Evolutionary conservation across 1,140 invertebrate species (phyloP).

Genomic region (Hycleus phaleratus): DNA sequence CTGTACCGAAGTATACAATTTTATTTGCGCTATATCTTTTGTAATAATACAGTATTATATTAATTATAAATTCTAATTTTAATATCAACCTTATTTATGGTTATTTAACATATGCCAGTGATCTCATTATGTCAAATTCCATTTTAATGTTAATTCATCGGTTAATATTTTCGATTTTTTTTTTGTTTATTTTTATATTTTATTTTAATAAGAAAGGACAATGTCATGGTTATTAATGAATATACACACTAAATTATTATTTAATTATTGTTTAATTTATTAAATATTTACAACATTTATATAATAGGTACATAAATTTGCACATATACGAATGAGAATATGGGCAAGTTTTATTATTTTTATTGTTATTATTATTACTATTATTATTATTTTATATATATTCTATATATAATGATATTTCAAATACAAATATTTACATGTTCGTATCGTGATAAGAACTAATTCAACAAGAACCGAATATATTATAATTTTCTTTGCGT

Average conservation of each 20-base stretch:
- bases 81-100: constrained; percentile 13
- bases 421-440: constrained; percentile 16
- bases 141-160: not conserved
- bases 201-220: not conserved
- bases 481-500: constrained; percentile 10
- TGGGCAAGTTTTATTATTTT: too few species aligned
- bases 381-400: too few species aligned
- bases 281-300: constrained; percentile 13
- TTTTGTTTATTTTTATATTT: too few species aligned
- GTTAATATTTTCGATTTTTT: not conserved
- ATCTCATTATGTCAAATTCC: constrained; percentile 13
- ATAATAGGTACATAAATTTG: constrained; percentile 8
- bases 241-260: constrained; percentile 7
- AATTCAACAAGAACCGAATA: constrained; percentile 13
- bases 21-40: too few species aligned
- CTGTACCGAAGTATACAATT: too few species aligned
- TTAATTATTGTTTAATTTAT: constrained; percentile 6
- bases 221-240: constrained; percentile 1
- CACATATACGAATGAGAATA: not conserved
- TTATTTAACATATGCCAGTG: constrained; percentile 9
- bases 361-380: not conserved
- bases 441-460: constrained; percentile 13
- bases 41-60: not conserved
- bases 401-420: not conserved
- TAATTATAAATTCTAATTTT: constrained; percentile 13